Conservation (phyloP, 1,140 invertebrate species). For the Eurosta solidaginis region DNA sequence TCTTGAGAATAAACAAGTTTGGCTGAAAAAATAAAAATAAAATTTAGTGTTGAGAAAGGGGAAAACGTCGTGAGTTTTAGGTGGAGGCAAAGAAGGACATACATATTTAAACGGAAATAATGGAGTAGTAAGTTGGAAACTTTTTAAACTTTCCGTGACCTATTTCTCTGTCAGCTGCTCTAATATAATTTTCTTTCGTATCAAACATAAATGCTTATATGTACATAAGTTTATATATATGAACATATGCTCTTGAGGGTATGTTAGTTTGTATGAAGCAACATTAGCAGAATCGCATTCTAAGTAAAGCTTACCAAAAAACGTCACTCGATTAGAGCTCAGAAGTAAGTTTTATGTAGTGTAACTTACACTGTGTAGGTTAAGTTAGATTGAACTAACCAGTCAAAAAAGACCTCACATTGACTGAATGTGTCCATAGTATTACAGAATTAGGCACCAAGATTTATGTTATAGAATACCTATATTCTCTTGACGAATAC, state of each 20-base stretch:
- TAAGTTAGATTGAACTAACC: too few species aligned
- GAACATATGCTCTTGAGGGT: not conserved
- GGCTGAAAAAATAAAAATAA: not conserved
- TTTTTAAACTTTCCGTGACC: constrained; percentile 16
- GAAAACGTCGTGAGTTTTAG: not conserved
- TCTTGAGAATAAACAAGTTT: not conserved
- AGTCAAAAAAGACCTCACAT: too few species aligned
- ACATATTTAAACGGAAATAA: not conserved
- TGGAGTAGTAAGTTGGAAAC: not conserved
- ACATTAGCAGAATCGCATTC: too few species aligned
- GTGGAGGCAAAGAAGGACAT: not conserved
- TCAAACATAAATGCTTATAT: not conserved
- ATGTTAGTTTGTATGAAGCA: too few species aligned
- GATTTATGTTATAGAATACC: too few species aligned
- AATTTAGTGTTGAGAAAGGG: not conserved
- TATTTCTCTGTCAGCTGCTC: not conserved
- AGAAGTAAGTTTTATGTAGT: too few species aligned
- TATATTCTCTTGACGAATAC: too few species aligned
- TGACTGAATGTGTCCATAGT: too few species aligned
- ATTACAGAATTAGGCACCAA: too few species aligned
- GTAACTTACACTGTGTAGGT: too few species aligned
- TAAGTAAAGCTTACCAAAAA: too few species aligned
- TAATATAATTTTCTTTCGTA: not conserved
- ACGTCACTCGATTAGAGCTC: too few species aligned
- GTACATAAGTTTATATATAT: not conserved